Percentiles rank a stretch among this genome's conserved stretches.
These are phyloP conservation scores for Zaprionus kolodkinae DNA, from an alignment of 1,140 invertebrate genomes.

Conservation along the genomic window DNA sequence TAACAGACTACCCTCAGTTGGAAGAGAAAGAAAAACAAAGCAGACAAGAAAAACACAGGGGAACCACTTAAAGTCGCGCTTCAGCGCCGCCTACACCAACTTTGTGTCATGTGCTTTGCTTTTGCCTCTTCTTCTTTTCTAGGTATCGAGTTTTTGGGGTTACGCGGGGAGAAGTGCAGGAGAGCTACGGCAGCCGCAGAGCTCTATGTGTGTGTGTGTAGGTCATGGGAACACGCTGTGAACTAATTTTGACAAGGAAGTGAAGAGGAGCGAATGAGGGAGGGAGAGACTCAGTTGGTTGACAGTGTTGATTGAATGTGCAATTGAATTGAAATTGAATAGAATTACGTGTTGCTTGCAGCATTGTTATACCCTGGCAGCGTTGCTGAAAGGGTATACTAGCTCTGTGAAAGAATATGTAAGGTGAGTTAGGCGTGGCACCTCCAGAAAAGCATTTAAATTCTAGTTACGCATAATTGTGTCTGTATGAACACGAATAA, in stretches of 20 bases:
- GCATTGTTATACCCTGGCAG: not conserved
- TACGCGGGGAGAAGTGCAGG: constrained; percentile 2
- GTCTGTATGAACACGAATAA: not conserved
- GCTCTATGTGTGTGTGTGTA: constrained; percentile 15
- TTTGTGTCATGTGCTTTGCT: constrained; percentile 31
- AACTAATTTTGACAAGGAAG: constrained; percentile 61
- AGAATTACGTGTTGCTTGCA: not conserved
- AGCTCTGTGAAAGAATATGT: not conserved
- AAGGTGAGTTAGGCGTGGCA: no score
- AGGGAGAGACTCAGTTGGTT: not conserved
- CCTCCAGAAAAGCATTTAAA: no score
- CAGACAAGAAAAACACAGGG: constrained; percentile 16
- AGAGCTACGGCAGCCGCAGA: not conserved
- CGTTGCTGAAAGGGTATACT: not conserved
- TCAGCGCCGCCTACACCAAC: constrained; percentile 38
- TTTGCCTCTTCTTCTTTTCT: constrained; percentile 3
- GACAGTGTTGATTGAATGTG: constrained; percentile 14
- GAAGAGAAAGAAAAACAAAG: constrained; percentile 23
- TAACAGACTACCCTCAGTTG: constrained; percentile 45
- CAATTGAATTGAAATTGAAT: constrained; percentile 13
- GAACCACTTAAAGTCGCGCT: constrained; percentile 70
- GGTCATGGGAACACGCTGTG: constrained; percentile 58
- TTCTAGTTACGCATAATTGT: not conserved
- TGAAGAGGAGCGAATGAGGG: not conserved
- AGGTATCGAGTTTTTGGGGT: constrained; percentile 18